A percentile compares a stretch with the other conserved stretches of the same genome.
Conservation (phyloP, 2,113 vertebrate genomes). For the Zeus faber region DNA sequence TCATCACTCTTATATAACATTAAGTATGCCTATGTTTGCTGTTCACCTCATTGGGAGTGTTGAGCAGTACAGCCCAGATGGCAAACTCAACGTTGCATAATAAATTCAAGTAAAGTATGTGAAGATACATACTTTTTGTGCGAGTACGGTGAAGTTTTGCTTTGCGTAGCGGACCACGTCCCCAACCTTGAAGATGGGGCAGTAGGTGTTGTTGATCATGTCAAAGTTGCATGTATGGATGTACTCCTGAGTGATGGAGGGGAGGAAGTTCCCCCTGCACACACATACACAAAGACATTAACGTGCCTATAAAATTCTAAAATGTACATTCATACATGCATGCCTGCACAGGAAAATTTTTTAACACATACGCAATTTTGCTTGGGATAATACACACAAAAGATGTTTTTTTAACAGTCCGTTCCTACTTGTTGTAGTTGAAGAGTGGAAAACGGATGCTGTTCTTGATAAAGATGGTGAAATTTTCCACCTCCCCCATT, state of each 20-base stretch:
- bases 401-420: no score
- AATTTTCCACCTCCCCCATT: constrained; percentile 91
- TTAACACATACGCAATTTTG: no score
- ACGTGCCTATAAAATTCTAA: background rate
- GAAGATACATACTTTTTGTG: constrained; percentile 71
- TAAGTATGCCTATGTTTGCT: no score
- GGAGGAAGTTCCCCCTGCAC: constrained; percentile 82
- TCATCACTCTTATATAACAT: no score
- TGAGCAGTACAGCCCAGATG: no score
- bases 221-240: constrained; percentile 82
- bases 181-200: constrained; percentile 89
- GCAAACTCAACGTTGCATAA: no score
- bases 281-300: background rate
- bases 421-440: constrained; percentile 87
- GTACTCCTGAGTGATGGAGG: constrained; percentile 70
- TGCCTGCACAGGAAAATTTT: no score
- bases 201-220: constrained; percentile 78
- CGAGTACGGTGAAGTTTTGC: constrained; percentile 84
- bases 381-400: no score
- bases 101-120: no score
- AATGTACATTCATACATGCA: background rate
- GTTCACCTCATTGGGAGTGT: no score
- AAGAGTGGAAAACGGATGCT: constrained; percentile 92
- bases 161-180: constrained; percentile 83
- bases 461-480: constrained; percentile 96